Evolutionary conservation across 64 coral and sea anemone genomes (phyloP).

Genomic region (Trachythela sp.): DNA sequence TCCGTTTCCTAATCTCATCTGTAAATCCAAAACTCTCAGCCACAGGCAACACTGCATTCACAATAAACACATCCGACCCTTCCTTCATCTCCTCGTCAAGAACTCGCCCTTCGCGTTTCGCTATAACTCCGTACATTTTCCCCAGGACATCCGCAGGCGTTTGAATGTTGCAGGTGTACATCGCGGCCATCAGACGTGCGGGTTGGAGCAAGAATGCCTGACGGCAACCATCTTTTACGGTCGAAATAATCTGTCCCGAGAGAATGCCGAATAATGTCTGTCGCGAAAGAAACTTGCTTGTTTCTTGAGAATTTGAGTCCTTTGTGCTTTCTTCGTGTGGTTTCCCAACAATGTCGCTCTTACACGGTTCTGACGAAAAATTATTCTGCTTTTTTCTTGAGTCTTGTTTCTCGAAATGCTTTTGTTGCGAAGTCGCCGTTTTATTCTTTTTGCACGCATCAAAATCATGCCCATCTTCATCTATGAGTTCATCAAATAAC

Average conservation of each 20-base stretch:
- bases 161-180: constrained; percentile 98
- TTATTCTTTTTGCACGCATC: background rate
- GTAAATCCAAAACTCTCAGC: constrained; percentile 97
- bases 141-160: constrained; percentile 83
- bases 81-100: constrained; percentile 87
- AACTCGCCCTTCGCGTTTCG: constrained; percentile 89
- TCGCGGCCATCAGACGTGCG: constrained; percentile 86
- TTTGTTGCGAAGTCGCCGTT: background rate
- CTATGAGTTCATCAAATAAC: no score
- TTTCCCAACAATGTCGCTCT: background rate
- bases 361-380: background rate
- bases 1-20: constrained; percentile 91
- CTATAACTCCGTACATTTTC: constrained; percentile 88
- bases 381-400: background rate
- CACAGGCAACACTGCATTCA: constrained; percentile 84
- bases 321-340: background rate
- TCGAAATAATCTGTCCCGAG: constrained; percentile 93
- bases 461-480: no score
- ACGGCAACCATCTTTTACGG: constrained; percentile 95
- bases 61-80: constrained; percentile 95
- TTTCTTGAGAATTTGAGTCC: background rate
- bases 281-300: background rate
- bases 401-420: background rate
- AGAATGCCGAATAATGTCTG: constrained; percentile 54
- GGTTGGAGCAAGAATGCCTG: constrained; percentile 79